Evolutionary conservation across 1,140 invertebrate genomes (phyloP).

Genomic region (Oedothorax gibbosus): DNA sequence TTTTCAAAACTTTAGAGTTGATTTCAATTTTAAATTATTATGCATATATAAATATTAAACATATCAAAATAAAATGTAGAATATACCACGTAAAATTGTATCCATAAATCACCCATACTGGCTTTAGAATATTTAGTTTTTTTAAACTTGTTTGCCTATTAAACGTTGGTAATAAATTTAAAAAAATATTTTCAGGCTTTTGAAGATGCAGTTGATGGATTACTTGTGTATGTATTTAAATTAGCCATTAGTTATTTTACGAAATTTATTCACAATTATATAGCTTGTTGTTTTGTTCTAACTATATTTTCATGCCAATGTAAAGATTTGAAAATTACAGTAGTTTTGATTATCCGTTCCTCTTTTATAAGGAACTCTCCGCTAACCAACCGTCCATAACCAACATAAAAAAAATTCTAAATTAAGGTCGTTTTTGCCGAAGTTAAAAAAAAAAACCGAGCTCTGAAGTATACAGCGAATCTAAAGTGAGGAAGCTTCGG

Average conservation of each 20-base stretch:
- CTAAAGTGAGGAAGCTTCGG: too few relatives aligned
- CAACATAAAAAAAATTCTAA: too few relatives aligned
- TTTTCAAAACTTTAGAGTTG: too few relatives aligned
- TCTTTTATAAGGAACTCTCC: too few relatives aligned
- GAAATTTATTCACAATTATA: neutral
- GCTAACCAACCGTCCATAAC: too few relatives aligned
- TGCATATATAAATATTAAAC: too few relatives aligned
- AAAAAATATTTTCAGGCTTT: constrained; percentile 34
- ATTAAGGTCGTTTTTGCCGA: neutral
- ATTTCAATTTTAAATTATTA: too few relatives aligned
- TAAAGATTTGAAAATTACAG: neutral
- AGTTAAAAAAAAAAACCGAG: neutral
- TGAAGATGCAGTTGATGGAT: constrained; percentile 59
- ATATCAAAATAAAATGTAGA: neutral
- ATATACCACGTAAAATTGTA: neutral
- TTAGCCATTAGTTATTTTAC: neutral
- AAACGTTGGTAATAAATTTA: too few relatives aligned
- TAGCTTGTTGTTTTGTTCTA: neutral
- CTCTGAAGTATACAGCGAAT: neutral
- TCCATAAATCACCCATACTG: neutral
- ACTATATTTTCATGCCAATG: neutral
- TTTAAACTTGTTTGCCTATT: neutral
- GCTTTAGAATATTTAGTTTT: neutral
- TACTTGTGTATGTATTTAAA: constrained; percentile 44
- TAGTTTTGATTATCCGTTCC: neutral